Conservation (phyloP, 2,797 vertebrate genomes). For the Petrocephalus sullivani region DNA sequence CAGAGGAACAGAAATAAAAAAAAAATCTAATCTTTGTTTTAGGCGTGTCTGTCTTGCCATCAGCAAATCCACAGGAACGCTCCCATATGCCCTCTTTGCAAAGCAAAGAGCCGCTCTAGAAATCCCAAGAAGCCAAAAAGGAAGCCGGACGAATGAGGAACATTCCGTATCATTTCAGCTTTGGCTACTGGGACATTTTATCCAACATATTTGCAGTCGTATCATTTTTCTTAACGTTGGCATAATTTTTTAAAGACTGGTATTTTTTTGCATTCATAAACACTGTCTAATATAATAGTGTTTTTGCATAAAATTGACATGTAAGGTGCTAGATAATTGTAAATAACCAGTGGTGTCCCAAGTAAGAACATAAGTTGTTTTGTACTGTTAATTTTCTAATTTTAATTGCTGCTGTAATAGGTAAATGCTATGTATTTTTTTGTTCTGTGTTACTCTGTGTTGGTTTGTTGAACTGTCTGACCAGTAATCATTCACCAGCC, state of each 20-base stretch:
- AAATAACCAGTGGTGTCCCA: background rate
- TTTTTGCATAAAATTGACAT: background rate
- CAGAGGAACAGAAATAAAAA: background rate
- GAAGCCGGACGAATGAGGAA: slow-evolving; percentile 87
- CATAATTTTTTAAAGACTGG: slow-evolving; percentile 6
- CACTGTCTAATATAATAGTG: background rate
- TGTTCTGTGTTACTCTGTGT: background rate
- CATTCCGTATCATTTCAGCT: background rate
- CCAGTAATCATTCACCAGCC: background rate
- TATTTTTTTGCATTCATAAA: background rate
- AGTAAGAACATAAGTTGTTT: background rate
- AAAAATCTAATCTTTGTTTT: slow-evolving; percentile 25
- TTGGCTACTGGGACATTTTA: background rate
- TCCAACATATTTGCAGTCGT: background rate
- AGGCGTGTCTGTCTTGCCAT: slow-evolving; percentile 98
- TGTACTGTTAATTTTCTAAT: background rate
- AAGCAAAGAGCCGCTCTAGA: slow-evolving; percentile 96
- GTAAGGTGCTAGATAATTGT: background rate
- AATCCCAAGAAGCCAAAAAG: slow-evolving; percentile 99
- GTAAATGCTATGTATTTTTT: background rate
- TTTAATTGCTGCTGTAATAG: background rate
- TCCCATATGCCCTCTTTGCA: slow-evolving; percentile 94
- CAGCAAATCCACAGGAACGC: slow-evolving; percentile 98
- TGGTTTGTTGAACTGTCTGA: background rate
- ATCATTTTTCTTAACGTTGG: background rate